phyloP scores from a whole-genome alignment of 1,140 invertebrate species.

The Lysiphlebus fabarum region DNA sequence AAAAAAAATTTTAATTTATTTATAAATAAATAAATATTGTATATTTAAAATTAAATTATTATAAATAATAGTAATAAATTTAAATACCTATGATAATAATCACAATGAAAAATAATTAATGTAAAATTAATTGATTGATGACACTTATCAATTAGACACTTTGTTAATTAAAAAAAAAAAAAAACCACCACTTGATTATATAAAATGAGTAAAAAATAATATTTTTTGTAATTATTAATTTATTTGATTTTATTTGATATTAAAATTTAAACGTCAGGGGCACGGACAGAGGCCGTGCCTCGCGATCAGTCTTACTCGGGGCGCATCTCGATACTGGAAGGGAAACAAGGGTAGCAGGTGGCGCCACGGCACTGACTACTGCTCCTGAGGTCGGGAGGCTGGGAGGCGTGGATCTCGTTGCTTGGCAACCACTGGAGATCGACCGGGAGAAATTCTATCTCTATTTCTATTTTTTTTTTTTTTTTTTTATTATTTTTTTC shows the following conservation, averaged over 20 bases:
- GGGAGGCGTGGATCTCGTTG: constrained; percentile 46
- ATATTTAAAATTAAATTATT: no score
- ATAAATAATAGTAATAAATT: no score
- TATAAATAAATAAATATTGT: no score
- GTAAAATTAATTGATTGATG: no score
- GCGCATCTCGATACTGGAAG: constrained; percentile 48
- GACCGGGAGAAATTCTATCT: constrained; percentile 40
- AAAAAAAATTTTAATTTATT: no score
- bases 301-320: constrained; percentile 40
- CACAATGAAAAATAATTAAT: no score
- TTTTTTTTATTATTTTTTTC: constrained; percentile 7
- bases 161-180: no score
- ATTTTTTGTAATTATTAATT: no score
- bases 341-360: constrained; percentile 41
- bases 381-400: constrained; percentile 23
- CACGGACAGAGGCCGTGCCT: constrained; percentile 28
- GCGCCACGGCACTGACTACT: constrained; percentile 31
- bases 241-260: not conserved
- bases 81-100: no score
- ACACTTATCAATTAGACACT: no score
- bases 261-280: not conserved
- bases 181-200: no score
- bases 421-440: constrained; percentile 52
- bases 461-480: constrained; percentile 7
- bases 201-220: not conserved